These are phyloP conservation scores for Drosophila algonquin DNA, from an alignment of 2,888 invertebrate species.

Conservation along the genomic window DNA sequence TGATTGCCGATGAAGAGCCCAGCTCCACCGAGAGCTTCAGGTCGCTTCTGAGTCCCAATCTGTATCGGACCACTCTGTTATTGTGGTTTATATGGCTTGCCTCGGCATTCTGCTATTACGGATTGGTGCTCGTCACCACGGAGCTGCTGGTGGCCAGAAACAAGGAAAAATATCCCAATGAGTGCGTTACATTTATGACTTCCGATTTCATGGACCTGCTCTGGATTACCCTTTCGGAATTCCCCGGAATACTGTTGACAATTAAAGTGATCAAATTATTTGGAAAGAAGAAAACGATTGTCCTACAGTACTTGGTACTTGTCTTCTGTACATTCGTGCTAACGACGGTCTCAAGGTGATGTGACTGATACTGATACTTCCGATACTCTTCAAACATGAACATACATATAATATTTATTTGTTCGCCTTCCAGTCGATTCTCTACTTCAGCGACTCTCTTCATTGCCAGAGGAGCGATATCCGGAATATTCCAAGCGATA, in stretches of 20 bases:
- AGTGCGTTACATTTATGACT: slow-evolving; percentile 89
- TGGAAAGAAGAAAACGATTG: slow-evolving; percentile 96
- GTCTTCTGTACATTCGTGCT: slow-evolving; percentile 39
- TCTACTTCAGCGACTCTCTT: slow-evolving; percentile 92
- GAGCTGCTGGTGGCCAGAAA: slow-evolving; percentile 89
- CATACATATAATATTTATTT: neutral
- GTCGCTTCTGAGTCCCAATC: slow-evolving; percentile 92
- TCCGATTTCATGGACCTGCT: slow-evolving; percentile 95
- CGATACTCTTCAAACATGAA: neutral
- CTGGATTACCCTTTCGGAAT: slow-evolving; percentile 97
- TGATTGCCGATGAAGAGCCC: slow-evolving; percentile 91
- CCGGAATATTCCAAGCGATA: slow-evolving; percentile 96
- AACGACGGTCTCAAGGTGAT: slow-evolving; percentile 36
- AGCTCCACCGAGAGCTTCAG: slow-evolving; percentile 87
- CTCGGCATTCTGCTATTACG: slow-evolving; percentile 97
- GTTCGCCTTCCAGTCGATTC: slow-evolving; percentile 82
- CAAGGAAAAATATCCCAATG: slow-evolving; percentile 30
- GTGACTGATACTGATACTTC: neutral
- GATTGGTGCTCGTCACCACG: slow-evolving; percentile 96
- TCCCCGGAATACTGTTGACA: slow-evolving; percentile 95
- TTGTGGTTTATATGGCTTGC: slow-evolving; percentile 98
- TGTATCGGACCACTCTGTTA: slow-evolving; percentile 92
- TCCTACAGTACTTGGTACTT: slow-evolving; percentile 94
- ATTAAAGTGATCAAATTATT: slow-evolving; percentile 94
- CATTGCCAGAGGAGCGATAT: slow-evolving; percentile 94